A percentile compares a stretch with the other conserved stretches of the same genome.
Evolutionary conservation across 2,888 invertebrate genomes (phyloP).

Genomic region (Leptopterna dolabrata): DNA sequence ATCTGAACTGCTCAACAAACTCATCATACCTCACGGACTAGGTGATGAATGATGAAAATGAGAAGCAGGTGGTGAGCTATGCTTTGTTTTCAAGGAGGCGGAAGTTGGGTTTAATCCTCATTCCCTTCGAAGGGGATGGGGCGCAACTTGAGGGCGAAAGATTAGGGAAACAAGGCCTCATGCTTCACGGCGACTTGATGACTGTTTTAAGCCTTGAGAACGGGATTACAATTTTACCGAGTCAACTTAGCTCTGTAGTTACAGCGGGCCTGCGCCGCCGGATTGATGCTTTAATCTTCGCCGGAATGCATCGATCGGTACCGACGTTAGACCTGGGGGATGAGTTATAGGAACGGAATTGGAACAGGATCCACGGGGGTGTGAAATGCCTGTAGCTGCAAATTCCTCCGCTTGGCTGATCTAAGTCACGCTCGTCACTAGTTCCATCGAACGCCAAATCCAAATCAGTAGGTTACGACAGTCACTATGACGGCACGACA

Average conservation of each 20-base stretch:
- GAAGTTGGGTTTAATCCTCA: background rate
- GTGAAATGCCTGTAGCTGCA: background rate
- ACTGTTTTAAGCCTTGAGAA: background rate
- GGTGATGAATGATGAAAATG: background rate
- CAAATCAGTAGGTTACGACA: too few species aligned
- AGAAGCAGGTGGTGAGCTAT: background rate
- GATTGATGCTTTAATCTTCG: background rate
- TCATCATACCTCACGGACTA: background rate
- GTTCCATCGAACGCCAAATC: background rate
- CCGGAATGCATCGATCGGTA: background rate
- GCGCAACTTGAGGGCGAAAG: background rate
- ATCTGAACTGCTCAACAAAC: too few species aligned
- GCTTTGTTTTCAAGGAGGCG: background rate
- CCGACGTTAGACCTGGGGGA: background rate
- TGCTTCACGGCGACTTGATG: background rate
- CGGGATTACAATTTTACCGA: background rate
- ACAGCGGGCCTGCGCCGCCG: background rate
- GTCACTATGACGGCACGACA: too few species aligned
- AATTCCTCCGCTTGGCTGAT: background rate
- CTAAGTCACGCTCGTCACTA: background rate
- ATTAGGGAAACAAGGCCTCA: background rate
- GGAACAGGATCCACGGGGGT: background rate
- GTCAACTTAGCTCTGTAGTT: background rate
- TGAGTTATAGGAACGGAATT: background rate
- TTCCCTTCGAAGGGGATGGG: background rate